Base-by-base conservation (phyloP, 2,113 vertebrate genomes). In the Oryzias curvinotus region DNA sequence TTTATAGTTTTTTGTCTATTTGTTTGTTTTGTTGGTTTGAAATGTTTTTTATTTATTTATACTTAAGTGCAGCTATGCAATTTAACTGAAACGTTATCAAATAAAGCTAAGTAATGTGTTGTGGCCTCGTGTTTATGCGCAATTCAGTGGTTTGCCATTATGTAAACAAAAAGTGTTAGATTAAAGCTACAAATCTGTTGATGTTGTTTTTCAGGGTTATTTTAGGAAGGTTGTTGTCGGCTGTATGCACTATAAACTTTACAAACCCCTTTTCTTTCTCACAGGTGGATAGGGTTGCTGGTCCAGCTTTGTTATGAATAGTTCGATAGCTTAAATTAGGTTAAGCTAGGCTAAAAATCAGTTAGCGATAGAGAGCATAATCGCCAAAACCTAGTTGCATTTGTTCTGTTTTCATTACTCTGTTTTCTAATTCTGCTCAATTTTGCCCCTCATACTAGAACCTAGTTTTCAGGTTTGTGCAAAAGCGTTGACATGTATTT, bases 121-220 rank as follows among this genome's bases (percentile, higher is more conserved):
- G 60, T 75, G 88, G 88, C 88, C 88, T 87, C 63, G 65, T 65
- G 51, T 76, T 66, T 69, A 85, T 87, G 78, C 86, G 83, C 78
- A 71, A 82, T 72, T 77, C 75, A 65, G 62, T 64, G 78, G 65
- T 76, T 64, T 49, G 73, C 64, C 75, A 69, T 87, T 88, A 88
- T 88, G 82, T 90, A 90, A 90, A 88, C 81, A 82, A 68, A 65
- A 65, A 68, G 58, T 78, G 57, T 17, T 5, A 45, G 16, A 45
- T 42, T 42, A 42, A 45, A 45, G 14, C 14, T 16, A 48, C n/a
- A 3, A 19, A 48, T 18, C 5, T n/a, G 36, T 12, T 36, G 36
- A 12, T 36, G 10, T 3, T 36, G 8, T 18, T 48, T n/a, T n/a
- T 52, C 13, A 18, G 49, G 21, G 28, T 23, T 4, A 15, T 2